Percentiles rank a stretch among this genome's conserved stretches.
phyloP scores from a whole-genome alignment of 2,888 invertebrate genomes.

The Cerceris rybyensis region DNA sequence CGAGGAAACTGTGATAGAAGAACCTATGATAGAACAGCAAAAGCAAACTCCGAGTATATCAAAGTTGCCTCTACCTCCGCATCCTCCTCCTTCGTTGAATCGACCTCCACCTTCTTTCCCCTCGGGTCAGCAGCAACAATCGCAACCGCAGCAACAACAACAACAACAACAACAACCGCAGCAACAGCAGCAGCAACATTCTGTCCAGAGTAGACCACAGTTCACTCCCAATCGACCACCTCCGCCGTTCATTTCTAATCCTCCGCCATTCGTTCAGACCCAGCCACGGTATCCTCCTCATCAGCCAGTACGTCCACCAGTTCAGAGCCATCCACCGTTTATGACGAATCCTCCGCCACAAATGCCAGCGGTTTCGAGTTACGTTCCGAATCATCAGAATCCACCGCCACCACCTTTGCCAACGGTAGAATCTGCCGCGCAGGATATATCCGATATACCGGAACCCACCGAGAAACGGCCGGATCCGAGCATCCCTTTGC shows the following conservation, averaged over 20 bases:
- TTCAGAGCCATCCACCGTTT: conserved; percentile 60
- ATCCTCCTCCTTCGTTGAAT: conserved; percentile 64
- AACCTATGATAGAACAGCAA: conserved; percentile 68
- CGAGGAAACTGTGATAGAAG: conserved; percentile 78
- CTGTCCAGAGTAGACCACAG: conserved; percentile 59
- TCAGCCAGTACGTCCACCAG: conserved; percentile 61
- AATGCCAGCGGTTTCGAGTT: conserved; percentile 46
- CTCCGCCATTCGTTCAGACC: conserved; percentile 70
- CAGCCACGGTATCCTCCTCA: conserved; percentile 60
- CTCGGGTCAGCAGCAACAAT: conserved; percentile 40
- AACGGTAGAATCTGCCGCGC: conserved; percentile 34
- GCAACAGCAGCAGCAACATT: conserved; percentile 28
- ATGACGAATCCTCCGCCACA: conserved; percentile 62
- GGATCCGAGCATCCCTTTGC: conserved; percentile 83
- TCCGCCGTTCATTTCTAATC: conserved; percentile 73
- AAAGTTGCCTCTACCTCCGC: conserved; percentile 61
- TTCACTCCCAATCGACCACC: conserved; percentile 73
- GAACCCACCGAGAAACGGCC: conserved; percentile 81
- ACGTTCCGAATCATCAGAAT: conserved; percentile 58
- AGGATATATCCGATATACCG: conserved; percentile 80
- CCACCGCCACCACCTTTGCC: conserved; percentile 66
- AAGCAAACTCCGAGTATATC: conserved; percentile 53
- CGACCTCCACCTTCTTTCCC: conserved; percentile 70
- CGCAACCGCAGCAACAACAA: no score
- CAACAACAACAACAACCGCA: no score